These are phyloP conservation scores for Watsonalla cultraria DNA, from an alignment of 2,888 invertebrate genomes.

Conservation along the genomic window DNA sequence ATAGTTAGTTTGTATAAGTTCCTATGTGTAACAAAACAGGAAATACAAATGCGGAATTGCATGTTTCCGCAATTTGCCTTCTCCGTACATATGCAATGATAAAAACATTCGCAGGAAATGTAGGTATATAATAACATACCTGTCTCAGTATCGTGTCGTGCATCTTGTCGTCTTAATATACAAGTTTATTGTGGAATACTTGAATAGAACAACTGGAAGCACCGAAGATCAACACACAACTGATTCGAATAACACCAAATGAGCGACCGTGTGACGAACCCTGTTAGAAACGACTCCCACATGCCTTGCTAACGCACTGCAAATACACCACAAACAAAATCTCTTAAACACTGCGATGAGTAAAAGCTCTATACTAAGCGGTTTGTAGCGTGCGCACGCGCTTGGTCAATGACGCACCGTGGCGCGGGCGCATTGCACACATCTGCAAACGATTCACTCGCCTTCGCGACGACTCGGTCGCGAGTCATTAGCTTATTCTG, in stretches of 20 bases:
- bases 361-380: conserved; percentile 18
- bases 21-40: not conserved
- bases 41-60: not conserved
- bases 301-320: conserved; percentile 19
- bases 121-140: conserved; percentile 26
- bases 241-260: conserved; percentile 19
- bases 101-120: conserved; percentile 1
- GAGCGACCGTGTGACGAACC: conserved; percentile 17
- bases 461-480: not conserved
- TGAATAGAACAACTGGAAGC: conserved; percentile 20
- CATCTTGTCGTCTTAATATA: conserved; percentile 26
- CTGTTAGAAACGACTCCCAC: conserved; percentile 22
- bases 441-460: conserved; percentile 36
- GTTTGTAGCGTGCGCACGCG: conserved; percentile 28
- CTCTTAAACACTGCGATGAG: conserved; percentile 26
- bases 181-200: conserved; percentile 3
- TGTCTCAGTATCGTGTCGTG: conserved; percentile 46
- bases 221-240: conserved; percentile 37
- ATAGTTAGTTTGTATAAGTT: not conserved
- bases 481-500: too few species aligned
- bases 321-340: conserved; percentile 34
- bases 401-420: conserved; percentile 32
- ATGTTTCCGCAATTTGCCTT: too few species aligned
- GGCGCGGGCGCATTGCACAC: conserved; percentile 28
- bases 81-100: conserved; percentile 4